Percentiles rank a stretch among this genome's conserved stretches.
Evolutionary conservation across 2,888 invertebrate genomes (phyloP).

Genomic region (Nomada ferruginata): DNA sequence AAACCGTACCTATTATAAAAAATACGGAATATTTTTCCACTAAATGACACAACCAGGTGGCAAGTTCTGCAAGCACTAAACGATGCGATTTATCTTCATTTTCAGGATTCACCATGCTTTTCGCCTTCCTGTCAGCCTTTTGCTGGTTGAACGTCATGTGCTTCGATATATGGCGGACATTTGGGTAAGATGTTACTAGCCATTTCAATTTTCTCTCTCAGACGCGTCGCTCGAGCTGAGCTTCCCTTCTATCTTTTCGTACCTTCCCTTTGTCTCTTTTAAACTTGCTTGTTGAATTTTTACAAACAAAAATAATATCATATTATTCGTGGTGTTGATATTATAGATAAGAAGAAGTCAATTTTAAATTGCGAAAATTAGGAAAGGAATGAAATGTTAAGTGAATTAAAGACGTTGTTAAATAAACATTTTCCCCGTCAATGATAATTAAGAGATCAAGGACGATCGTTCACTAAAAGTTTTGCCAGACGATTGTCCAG

Average conservation of each 20-base stretch:
- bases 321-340: too few relatives aligned
- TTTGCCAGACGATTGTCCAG: background rate
- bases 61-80: background rate
- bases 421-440: slow-evolving; percentile 11
- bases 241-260: background rate
- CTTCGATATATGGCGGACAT: slow-evolving; percentile 93
- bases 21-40: background rate
- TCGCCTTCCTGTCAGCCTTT: slow-evolving; percentile 89
- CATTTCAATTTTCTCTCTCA: slow-evolving; percentile 8
- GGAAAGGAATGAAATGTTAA: slow-evolving; percentile 6
- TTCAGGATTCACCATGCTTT: slow-evolving; percentile 89
- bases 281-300: too few relatives aligned
- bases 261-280: too few relatives aligned
- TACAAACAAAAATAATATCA: background rate
- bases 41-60: background rate
- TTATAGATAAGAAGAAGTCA: background rate
- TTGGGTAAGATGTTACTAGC: slow-evolving; percentile 87
- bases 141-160: slow-evolving; percentile 92
- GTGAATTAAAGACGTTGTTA: slow-evolving; percentile 6
- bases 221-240: background rate
- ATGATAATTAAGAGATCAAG: slow-evolving; percentile 4
- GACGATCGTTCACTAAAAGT: slow-evolving; percentile 21
- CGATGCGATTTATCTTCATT: slow-evolving; percentile 64
- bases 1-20: background rate
- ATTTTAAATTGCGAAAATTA: slow-evolving; percentile 11